A percentile compares a stretch with the other conserved stretches of the same genome.
Conservation (phyloP, 2,113 vertebrate species). For the Globicephala melas region DNA sequence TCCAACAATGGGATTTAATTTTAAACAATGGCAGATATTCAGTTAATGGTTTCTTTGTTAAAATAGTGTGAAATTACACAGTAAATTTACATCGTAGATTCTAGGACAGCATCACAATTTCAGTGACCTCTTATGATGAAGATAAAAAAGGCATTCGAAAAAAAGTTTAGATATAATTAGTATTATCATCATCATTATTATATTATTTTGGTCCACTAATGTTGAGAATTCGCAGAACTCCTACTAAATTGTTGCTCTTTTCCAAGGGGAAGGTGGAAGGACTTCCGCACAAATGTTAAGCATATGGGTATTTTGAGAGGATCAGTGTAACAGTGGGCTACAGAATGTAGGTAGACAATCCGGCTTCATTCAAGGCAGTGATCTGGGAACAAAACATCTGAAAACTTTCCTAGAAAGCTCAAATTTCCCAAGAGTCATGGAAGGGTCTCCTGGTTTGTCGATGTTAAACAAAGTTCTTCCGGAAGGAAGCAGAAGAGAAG, state of each 20-base stretch:
- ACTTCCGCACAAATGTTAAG: neutral
- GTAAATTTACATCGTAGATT: neutral
- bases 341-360: neutral
- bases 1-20: neutral
- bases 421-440: neutral
- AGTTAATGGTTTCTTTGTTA: neutral
- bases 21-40: neutral
- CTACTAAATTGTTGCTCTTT: neutral
- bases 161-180: neutral
- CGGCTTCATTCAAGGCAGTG: neutral
- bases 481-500: neutral
- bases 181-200: neutral
- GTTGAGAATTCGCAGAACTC: neutral
- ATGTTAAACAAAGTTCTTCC: neutral
- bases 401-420: neutral
- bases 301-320: neutral
- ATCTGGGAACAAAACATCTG: neutral
- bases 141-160: neutral
- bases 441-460: neutral
- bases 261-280: neutral
- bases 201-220: neutral
- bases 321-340: neutral
- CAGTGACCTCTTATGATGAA: neutral
- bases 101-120: neutral
- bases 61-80: neutral